Evolutionary conservation across 2,888 invertebrate genomes (phyloP), one percentile per base, ranked within the genome.

Genomic region (Callosobruchus maculatus): DNA sequence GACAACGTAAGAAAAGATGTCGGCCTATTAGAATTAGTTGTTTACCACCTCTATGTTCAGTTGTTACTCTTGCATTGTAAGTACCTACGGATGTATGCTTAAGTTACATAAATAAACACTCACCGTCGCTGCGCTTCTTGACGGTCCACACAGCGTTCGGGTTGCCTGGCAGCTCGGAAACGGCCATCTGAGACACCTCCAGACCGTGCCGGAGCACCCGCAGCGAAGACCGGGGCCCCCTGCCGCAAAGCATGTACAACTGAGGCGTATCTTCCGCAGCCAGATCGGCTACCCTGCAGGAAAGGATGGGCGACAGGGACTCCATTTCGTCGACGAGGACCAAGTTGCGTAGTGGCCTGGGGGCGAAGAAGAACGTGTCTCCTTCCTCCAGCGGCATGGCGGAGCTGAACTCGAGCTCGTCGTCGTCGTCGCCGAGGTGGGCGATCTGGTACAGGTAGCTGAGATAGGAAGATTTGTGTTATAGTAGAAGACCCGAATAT

Each of bases 101-200:
- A n/a, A n/a, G n/a, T n/a, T n/a, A n/a, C n/a, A n/a, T n/a, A n/a
- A n/a, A n/a, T n/a, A n/a, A n/a, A n/a, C n/a, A 76, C 94, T 94
- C 89, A 98, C 98, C 99, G 90, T 99, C 99, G 85, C 95, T 93
- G 86, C 97, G 93, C 83, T 95, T 92, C 85, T 97, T 96, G 21
- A 99, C 99, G 31, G 99, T 99, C 99, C 99, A 99, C 0, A 99
- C 99, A 82, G 99, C 99, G 89, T 98, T 99, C 0, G 99, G 99
- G 85, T 97, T 99, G 84, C 99, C 99, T n/a, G 99, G 99, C 80
- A 99, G 89, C 88, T 99, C 99, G 22, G 98, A 98, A 1, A 99
- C 98, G 75, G 99, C 99, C 99, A 99, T 99, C 88, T 99, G 99
- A 0, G 98, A 96, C 0, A 99, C 98, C 90, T 99, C 99, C 72